Base-by-base conservation (phyloP, 1,140 invertebrate species). In the Leptoteleia sp. region DNA sequence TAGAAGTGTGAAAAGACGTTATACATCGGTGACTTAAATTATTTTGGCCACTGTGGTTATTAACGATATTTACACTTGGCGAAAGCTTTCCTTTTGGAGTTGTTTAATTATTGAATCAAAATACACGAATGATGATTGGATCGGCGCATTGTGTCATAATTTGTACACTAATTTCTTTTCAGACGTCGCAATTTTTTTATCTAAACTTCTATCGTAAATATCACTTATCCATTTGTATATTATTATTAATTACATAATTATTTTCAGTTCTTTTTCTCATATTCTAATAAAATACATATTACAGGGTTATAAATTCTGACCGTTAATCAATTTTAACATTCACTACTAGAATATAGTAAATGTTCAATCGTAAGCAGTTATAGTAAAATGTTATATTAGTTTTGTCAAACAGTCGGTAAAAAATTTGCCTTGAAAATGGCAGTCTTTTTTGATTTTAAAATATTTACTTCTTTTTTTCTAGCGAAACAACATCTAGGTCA, bases 381-480 rank as follows among this genome's bases (percentile, higher is more conserved):
- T 7, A 47, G 15, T 9, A 27, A 47, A 47, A 25, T 25, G 8
- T 29, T 9, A 35, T 17, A 50, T n/a, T 50, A 1, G 42, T 48
- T 48, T 16, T n/a, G 9, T 40, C 12, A 42, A 25, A 57, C 13
- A 19, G 27, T 38, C 38, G 43, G 43, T 57, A 16, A 57, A 12
- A 40, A 40, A 31, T 57, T 43, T 15, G 11, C 55, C 35, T 59
- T 5, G 38, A 45, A 8, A 11, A 19, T 59, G n/a, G n/a, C 55
- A 59, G 55, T 59, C 55, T 59, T 59, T 59, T 57, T 59, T 45
- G 13, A 22, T 38, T 38, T 55, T 13, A 12, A 55, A n/a, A n/a
- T n/a, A 38, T 40, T 42, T 19, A 59, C 4, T 29, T 55, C 29
- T 19, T 22, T 11, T 13, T n/a, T n/a, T n/a, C n/a, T n/a, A n/a